These are phyloP conservation scores for Vollenhovia emeryi DNA, from an alignment of 1,140 invertebrate genomes.

Conservation along the genomic window DNA sequence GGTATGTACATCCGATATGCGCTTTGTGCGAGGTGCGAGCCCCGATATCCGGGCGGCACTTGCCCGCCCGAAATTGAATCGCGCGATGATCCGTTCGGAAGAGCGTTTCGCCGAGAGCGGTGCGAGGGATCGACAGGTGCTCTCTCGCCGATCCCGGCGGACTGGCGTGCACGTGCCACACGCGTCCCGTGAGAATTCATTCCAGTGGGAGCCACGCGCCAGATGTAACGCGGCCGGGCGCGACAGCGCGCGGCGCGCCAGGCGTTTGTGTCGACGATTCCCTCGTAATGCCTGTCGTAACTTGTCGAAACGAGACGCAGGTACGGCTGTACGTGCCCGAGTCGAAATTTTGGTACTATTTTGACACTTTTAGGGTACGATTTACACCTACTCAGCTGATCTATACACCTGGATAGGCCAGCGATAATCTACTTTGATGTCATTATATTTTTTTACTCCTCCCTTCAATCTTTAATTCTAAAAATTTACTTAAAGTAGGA, in stretches of 20 bases:
- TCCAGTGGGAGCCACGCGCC: constrained; percentile 31
- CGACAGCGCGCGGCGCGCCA: constrained; percentile 15
- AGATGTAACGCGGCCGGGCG: constrained; percentile 4
- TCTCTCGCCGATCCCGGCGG: constrained; percentile 1
- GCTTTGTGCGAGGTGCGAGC: neutral
- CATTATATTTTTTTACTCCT: no score
- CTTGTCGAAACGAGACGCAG: neutral
- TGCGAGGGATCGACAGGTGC: constrained; percentile 44
- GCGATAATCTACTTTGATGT: no score
- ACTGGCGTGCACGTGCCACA: constrained; percentile 11
- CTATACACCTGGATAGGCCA: no score
- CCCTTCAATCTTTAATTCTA: no score
- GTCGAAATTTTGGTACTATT: no score
- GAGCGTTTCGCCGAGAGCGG: constrained; percentile 37
- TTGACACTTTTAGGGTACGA: no score
- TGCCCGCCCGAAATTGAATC: constrained; percentile 39
- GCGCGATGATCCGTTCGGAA: constrained; percentile 31
- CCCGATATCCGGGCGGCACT: constrained; percentile 21
- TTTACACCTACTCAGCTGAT: no score
- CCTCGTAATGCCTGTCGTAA: neutral
- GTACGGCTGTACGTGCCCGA: no score
- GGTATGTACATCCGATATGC: neutral
- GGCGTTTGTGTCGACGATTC: neutral
- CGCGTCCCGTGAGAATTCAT: constrained; percentile 40
- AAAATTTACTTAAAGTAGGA: no score